Conservation (phyloP, 2,888 invertebrate species). For the Pimpla rufipes region DNA sequence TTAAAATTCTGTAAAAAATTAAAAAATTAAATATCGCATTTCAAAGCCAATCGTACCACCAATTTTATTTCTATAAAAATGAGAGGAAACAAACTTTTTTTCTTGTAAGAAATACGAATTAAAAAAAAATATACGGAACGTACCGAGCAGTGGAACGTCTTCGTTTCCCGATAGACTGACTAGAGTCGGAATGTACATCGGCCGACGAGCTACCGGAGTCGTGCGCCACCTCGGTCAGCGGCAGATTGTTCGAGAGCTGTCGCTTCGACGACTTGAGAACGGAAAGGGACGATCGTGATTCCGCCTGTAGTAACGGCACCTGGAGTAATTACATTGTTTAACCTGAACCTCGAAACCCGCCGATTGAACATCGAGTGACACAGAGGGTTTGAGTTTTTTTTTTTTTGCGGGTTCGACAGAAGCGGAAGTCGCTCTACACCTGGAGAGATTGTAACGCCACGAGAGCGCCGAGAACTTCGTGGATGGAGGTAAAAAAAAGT, state of each 20-base stretch:
- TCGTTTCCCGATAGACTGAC: conserved; percentile 84
- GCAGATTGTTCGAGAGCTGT: conserved; percentile 86
- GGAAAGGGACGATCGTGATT: conserved; percentile 86
- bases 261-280: conserved; percentile 86
- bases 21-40: conserved; percentile 19
- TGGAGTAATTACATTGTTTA: conserved; percentile 75
- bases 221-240: conserved; percentile 84
- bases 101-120: too few species aligned
- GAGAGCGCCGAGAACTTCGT: background rate
- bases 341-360: conserved; percentile 63
- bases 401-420: conserved; percentile 21
- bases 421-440: conserved; percentile 28
- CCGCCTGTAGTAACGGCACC: conserved; percentile 86
- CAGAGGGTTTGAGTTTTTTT: too few species aligned
- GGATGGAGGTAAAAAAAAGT: too few species aligned
- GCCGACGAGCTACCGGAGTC: conserved; percentile 86
- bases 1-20: too few species aligned
- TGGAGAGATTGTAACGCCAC: conserved; percentile 49
- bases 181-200: conserved; percentile 87
- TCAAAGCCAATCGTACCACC: too few species aligned
- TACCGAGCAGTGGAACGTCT: conserved; percentile 81
- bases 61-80: too few species aligned
- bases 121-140: background rate
- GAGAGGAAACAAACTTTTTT: too few species aligned
- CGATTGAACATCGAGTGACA: conserved; percentile 63